These are phyloP conservation scores for Anser brachyrhynchus DNA, from an alignment of 2,113 vertebrate genomes.

Conservation along the genomic window DNA sequence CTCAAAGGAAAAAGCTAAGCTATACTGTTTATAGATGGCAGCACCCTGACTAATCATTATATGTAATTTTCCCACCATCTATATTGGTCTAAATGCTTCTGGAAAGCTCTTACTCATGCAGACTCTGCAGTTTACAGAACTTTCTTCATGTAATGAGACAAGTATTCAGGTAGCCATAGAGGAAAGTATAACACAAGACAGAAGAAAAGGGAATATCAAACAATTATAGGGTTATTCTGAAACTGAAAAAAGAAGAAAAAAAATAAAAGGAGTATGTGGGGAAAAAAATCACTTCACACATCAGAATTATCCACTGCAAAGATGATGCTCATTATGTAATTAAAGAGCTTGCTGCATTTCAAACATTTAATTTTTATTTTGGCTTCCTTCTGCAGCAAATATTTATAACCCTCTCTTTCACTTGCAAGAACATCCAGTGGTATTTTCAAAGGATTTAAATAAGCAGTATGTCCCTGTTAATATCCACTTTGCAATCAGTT, in stretches of 20 bases:
- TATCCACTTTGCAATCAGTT: slow-evolving; percentile 32
- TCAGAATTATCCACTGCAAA: neutral
- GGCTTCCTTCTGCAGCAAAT: slow-evolving; percentile 40
- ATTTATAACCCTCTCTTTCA: slow-evolving; percentile 57
- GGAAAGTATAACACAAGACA: neutral
- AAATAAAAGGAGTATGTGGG: neutral
- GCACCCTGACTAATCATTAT: neutral
- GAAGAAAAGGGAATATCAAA: neutral
- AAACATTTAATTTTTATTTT: slow-evolving; percentile 55
- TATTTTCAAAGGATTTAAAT: slow-evolving; percentile 54
- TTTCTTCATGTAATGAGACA: neutral
- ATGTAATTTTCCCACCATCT: neutral
- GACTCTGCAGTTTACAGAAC: neutral
- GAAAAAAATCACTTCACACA: neutral
- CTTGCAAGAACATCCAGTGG: slow-evolving; percentile 51
- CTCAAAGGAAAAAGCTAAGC: neutral
- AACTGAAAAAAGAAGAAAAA: neutral
- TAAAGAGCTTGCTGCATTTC: slow-evolving; percentile 6
- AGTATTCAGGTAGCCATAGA: neutral
- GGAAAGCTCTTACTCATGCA: neutral
- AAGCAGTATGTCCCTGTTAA: slow-evolving; percentile 36
- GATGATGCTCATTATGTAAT: slow-evolving; percentile 6
- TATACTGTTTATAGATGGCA: neutral
- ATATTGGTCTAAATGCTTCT: neutral
- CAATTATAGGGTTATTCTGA: neutral